Conservation (phyloP, 23 tunicate genomes). For the Trididemnum clinides region DNA sequence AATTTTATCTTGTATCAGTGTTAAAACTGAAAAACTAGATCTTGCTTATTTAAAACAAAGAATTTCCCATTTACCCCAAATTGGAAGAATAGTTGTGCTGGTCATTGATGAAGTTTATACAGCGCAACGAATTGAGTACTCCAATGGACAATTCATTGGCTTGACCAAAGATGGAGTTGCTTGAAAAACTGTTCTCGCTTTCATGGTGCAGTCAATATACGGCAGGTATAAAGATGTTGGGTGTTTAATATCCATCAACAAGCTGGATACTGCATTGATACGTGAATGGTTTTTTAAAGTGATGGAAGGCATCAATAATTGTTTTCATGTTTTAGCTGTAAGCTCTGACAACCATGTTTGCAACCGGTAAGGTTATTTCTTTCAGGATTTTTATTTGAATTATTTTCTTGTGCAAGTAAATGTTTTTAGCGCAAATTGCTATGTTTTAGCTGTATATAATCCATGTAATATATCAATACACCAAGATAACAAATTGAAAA, state of each 20-base stretch:
- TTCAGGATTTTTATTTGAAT: too few species aligned
- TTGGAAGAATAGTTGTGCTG: neutral
- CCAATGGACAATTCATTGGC: constrained; percentile 25
- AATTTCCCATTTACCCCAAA: neutral
- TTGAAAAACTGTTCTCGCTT: constrained; percentile 28
- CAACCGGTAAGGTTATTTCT: constrained; percentile 3
- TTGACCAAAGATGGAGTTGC: constrained; percentile 17
- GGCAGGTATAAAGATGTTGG: constrained; percentile 22
- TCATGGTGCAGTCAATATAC: constrained; percentile 14
- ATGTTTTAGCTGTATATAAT: too few species aligned
- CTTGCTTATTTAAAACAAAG: neutral
- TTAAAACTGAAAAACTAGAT: neutral
- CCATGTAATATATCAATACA: too few species aligned
- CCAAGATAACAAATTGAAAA: too few species aligned
- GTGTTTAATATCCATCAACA: constrained; percentile 15
- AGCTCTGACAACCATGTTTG: constrained; percentile 22
- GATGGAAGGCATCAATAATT: neutral
- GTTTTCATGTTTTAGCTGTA: constrained; percentile 13
- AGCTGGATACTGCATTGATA: constrained; percentile 2
- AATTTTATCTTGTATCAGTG: neutral
- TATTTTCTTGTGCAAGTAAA: too few species aligned
- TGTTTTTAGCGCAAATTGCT: too few species aligned
- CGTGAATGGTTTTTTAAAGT: constrained; percentile 15
- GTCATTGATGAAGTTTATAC: constrained; percentile 36
- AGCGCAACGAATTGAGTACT: constrained; percentile 23